Evolutionary conservation across 2,888 invertebrate genomes (phyloP), one percentile per base, ranked within the genome.

Genomic region (Alsophila aescularia): DNA sequence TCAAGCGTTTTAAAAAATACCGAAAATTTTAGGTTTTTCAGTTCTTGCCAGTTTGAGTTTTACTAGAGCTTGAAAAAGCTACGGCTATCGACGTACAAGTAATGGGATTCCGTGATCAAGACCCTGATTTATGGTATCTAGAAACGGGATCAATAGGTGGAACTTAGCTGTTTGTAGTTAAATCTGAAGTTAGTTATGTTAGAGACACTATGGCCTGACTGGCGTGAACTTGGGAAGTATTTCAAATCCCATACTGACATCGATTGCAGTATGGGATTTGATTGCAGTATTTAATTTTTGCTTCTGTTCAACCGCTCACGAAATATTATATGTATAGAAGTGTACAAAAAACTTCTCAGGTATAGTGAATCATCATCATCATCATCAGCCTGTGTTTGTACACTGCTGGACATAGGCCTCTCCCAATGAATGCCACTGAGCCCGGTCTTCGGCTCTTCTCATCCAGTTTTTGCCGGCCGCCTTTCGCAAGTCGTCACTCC

Each of bases 21-120:
- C 18, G 0, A 27, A 16, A 24, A 8, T 14, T 18, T 44, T 29
- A 29, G 29, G 44, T 31, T 35, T 31, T 29, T 36, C 41, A 31
- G 8, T 35, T 42, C 53, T 56, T 13, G 7, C 7, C 39, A 41
- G 44, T 21, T 29, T 34, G 36, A 70, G 71, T 72, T 72, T 60
- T 6, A 49, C 61, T 61, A 61, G 52, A 66, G 57, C 69, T 71
- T 67, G 56, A 75, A 73, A 71, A 68, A 65, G 58, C 64, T 62
- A 68, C 67, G 74, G 74, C 75, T 77, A 79, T 80, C 75, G 79
- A 83, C 78, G 74, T 69, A 65, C 70, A 79, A 78, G 78, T 83
- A 85, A 77, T 79, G 75, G 73, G 68, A 73, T 69, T 70, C 70
- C 64, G 66, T 75, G 77, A 76, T 76, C 74, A 74, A 65, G 62